Base-by-base conservation (phyloP, 1,140 invertebrate genomes). In the Eupeodes corollae region DNA sequence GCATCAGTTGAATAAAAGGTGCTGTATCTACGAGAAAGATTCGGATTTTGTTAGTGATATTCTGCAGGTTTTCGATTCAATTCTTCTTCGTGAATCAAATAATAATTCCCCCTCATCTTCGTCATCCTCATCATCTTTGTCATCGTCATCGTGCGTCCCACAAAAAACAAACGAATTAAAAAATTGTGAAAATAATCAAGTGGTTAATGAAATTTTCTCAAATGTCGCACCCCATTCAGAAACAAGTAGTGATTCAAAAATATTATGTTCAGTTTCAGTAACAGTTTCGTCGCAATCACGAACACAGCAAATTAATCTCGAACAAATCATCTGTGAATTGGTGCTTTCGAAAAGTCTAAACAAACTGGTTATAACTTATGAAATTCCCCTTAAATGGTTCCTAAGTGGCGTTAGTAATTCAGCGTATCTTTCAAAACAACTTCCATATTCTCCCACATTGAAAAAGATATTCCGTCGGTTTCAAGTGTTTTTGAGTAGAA, bases 361-460 rank as follows among this genome's bases (percentile, higher is more conserved):
- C 34, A 39, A 41, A 14, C 56, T 59, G 51, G 52, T 63, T 42
- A 49, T 59, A 46, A 55, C 51, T 46, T 58, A 56, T 53, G 60
- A 60, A 49, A 56, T 55, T 55, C 54, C 53, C 38, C 18, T 63
- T 9, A 46, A 48, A 33, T 37, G 39, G 14, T 53, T 53, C 53
- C 46, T 62, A 42, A 49, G 21, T 26, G 21, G 21, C 8, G 21
- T 26, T 26, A 8, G 8, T 26, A 26, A 26, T 5, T 26, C 21
- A 26, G 3, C 21, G 3, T 8, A 26, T 26, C 21, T 26, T 8
- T 26, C n/a, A n/a, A n/a, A 8, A 5, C 21, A 26, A 5, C 21
- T 26, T 26, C 8, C 21, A 26, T 26, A 26, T 26, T n/a, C n/a
- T n/a, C 21, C 21, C 21, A 26, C 3, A 26, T 26, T 26, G 21